These are phyloP conservation scores for Simalia tracyae DNA, from an alignment of 2,797 vertebrate species.

Conservation along the genomic window DNA sequence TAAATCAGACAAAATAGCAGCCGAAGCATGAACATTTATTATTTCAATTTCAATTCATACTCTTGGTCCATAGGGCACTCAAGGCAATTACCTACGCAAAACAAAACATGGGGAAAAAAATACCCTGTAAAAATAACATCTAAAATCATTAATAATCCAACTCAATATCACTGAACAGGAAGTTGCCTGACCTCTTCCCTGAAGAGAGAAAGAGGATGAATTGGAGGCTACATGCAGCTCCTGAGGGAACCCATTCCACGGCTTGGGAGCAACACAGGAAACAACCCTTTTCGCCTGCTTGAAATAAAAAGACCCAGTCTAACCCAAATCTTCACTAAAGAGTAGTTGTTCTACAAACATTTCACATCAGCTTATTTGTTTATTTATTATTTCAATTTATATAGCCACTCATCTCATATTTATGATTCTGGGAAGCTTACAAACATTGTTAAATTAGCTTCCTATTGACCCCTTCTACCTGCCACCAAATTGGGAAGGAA, in stretches of 20 bases:
- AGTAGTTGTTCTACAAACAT: background rate
- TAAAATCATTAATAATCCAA: background rate
- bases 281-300: background rate
- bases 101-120: background rate
- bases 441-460: background rate
- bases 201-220: background rate
- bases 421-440: background rate
- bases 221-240: background rate
- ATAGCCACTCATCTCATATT: background rate
- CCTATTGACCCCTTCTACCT: background rate
- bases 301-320: background rate
- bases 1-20: background rate
- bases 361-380: background rate
- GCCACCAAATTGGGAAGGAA: background rate
- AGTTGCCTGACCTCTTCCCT: background rate
- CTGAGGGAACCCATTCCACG: background rate
- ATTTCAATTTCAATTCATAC: background rate
- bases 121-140: too few relatives aligned
- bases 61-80: background rate
- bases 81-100: background rate
- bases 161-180: background rate
- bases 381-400: background rate
- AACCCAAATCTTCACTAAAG: background rate
- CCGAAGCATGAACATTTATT: background rate
- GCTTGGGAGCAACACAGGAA: background rate